A percentile compares a stretch with the other conserved stretches of the same genome.
These are phyloP conservation scores for Lateolabrax maculatus DNA, from an alignment of 2,797 vertebrate genomes.

Conservation along the genomic window DNA sequence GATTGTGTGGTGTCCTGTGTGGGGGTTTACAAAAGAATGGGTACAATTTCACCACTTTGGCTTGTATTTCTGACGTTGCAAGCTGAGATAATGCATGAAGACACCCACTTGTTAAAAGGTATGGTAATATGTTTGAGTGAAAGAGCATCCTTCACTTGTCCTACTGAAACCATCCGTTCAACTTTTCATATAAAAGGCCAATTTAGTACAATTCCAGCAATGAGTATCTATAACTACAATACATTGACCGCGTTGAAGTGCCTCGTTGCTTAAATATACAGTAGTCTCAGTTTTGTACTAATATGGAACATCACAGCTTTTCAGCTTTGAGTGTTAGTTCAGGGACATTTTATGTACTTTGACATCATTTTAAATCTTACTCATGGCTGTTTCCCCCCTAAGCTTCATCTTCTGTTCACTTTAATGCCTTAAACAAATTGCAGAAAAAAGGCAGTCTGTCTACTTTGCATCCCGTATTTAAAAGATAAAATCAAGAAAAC, in stretches of 20 bases:
- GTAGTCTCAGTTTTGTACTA: background rate
- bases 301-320: background rate
- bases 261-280: background rate
- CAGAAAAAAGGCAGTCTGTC: background rate
- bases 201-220: too few species aligned
- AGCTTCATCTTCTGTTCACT: background rate
- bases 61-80: constrained; percentile 37
- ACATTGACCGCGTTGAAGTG: background rate
- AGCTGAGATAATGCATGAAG: constrained; percentile 22
- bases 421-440: background rate
- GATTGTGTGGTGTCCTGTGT: constrained; percentile 1
- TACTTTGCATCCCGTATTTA: background rate
- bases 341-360: background rate
- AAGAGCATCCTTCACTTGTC: background rate
- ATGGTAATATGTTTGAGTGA: constrained; percentile 1
- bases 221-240: background rate
- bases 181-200: background rate
- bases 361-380: background rate
- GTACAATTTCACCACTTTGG: constrained; percentile 20
- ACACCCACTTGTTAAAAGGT: constrained; percentile 31
- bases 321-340: background rate
- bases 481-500: background rate
- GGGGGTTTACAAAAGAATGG: constrained; percentile 20
- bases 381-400: background rate
- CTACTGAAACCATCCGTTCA: background rate